Percentiles rank a stretch among this genome's conserved stretches.
These are phyloP conservation scores for Tuberolachnus salignus DNA, from an alignment of 2,888 invertebrate species.

Conservation along the genomic window DNA sequence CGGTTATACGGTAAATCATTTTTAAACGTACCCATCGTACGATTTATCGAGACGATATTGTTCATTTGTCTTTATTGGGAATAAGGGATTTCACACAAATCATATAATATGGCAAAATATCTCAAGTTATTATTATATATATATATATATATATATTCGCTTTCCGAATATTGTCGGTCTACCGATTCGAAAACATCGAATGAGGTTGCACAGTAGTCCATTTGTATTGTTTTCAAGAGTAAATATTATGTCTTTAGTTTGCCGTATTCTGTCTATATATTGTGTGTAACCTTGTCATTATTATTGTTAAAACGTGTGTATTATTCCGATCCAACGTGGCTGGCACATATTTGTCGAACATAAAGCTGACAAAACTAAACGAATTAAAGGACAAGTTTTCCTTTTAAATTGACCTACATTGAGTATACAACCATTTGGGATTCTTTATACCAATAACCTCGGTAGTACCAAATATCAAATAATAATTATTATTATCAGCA, in stretches of 20 bases:
- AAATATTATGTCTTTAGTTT: conserved; percentile 23
- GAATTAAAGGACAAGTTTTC: conserved; percentile 5
- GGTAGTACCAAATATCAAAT: neutral
- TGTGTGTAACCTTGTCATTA: conserved; percentile 45
- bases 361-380: neutral
- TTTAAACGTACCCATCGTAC: no score
- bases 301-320: conserved; percentile 23
- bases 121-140: no score
- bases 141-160: no score
- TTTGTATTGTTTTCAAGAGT: conserved; percentile 19
- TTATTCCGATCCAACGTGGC: conserved; percentile 2
- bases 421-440: neutral
- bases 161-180: neutral
- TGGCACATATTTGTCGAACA: neutral
- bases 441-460: conserved; percentile 19
- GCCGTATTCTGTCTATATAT: conserved; percentile 3
- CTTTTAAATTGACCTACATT: conserved; percentile 9
- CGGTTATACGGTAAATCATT: no score
- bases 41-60: no score
- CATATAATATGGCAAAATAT: no score
- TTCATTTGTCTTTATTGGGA: no score
- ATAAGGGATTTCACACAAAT: no score
- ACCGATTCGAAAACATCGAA: neutral
- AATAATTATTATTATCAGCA: neutral
- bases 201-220: conserved; percentile 1